Evolutionary conservation across 2,888 invertebrate species (phyloP), one percentile per base, ranked within the genome.

Genomic region (Drosophila kanekoi): DNA sequence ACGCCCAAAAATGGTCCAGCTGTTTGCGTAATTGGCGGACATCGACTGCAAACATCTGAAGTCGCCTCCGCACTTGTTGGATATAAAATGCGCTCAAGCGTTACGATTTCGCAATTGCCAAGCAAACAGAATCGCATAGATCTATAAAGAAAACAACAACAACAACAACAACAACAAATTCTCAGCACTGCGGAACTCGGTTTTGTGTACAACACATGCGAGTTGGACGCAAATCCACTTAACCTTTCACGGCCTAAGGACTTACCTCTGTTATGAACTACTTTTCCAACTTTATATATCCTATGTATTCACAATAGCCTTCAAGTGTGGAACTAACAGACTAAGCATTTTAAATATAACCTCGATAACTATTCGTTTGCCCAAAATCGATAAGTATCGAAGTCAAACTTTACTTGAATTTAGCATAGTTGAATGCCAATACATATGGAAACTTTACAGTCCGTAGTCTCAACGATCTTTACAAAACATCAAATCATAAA

Each of bases 81-180:
- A 80, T 72, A 87, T 81, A 69, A 89, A 87, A 69, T 51, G 67
- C 85, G 71, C 51, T 89, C 72, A 72, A 74, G 89, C 89, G 72
- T 82, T 74, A 63, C 79, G 74, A 79, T 89, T 85, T 82, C 67
- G 86, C 89, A 85, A 89, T 87, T 85, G 89, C 68, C 73, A 71
- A 74, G 73, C 75, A 89, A 89, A 86, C 62, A 86, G 65, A 85
- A 81, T 66, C 67, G 68, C 58, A 57, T 56, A 64, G 65, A 74
- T 65, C 54, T 61, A 54, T 52, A 40, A 38, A 37, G 16, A 37
- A 11, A 32, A 33, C n/a, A n/a, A n/a, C n/a, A n/a, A n/a, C n/a
- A 35, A 49, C 10, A 9, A n/a, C 28, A 32, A 16, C 16, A 18
- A 20, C 10, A 45, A 11, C 51, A 61, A 71, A 62, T 62, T 68